Conservation (phyloP, 2,888 invertebrate genomes). For the Liopterus haemorrhoidalis region DNA sequence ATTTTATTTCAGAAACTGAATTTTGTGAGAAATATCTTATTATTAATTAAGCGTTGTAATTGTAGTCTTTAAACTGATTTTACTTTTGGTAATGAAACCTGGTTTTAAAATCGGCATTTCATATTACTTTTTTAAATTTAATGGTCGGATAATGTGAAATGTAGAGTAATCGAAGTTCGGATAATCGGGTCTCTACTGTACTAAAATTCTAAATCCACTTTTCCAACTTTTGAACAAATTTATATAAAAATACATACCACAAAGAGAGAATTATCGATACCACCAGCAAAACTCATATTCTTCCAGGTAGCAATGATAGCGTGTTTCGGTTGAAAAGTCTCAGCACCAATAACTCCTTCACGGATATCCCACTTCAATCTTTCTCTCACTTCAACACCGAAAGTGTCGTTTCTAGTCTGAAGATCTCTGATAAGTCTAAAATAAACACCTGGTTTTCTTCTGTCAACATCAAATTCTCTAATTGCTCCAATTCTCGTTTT, state of each 20-base stretch:
- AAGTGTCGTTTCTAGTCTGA: slow-evolving; percentile 66
- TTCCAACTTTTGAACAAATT: too few species aligned
- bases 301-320: slow-evolving; percentile 91
- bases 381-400: slow-evolving; percentile 81
- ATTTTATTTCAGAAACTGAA: too few species aligned
- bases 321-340: slow-evolving; percentile 86
- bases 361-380: slow-evolving; percentile 83
- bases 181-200: too few species aligned
- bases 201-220: too few species aligned
- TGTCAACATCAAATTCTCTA: slow-evolving; percentile 67
- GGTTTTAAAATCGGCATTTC: too few species aligned
- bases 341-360: slow-evolving; percentile 84
- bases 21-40: too few species aligned
- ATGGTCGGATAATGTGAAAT: too few species aligned
- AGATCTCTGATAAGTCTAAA: slow-evolving; percentile 69
- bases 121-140: too few species aligned
- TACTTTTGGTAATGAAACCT: too few species aligned
- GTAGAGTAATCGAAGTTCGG: too few species aligned
- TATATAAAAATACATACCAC: slow-evolving; percentile 49
- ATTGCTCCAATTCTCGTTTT: slow-evolving; percentile 75
- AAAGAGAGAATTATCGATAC: slow-evolving; percentile 71
- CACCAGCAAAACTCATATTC: slow-evolving; percentile 89
- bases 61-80: too few species aligned
- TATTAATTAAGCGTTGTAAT: too few species aligned
- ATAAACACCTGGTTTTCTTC: slow-evolving; percentile 74